A percentile compares a stretch with the other conserved stretches of the same genome.
phyloP scores from a whole-genome alignment of 2,888 invertebrate species.

The Philhelius pedissequus region DNA sequence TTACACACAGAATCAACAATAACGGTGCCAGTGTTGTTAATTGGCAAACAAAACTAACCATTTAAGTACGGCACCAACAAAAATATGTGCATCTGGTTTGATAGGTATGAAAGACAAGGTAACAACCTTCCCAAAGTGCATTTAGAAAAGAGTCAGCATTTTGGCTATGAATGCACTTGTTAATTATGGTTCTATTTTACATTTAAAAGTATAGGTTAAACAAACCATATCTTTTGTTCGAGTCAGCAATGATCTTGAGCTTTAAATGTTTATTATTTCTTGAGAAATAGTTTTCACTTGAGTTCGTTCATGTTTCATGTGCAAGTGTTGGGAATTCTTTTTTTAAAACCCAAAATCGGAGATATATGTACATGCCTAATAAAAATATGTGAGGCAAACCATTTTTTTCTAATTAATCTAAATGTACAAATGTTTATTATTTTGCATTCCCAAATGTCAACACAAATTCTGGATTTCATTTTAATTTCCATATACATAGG shows the following conservation, averaged over 20 bases:
- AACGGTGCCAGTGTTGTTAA: neutral
- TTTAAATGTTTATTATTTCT: neutral
- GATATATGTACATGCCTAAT: too few species aligned
- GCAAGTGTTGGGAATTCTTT: too few species aligned
- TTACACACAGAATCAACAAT: neutral
- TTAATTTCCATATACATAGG: too few species aligned
- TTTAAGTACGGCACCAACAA: neutral
- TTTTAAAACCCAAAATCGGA: too few species aligned
- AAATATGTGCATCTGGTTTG: neutral
- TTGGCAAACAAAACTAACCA: neutral
- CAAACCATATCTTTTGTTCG: neutral
- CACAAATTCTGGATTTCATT: too few species aligned
- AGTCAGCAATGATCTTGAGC: neutral
- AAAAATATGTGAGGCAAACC: too few species aligned
- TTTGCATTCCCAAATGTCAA: too few species aligned
- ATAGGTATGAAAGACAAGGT: neutral
- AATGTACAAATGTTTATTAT: too few species aligned
- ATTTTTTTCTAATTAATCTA: too few species aligned
- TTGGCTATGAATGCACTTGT: constrained; percentile 31
- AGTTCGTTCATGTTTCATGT: neutral
- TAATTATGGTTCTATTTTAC: neutral
- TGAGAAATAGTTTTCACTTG: neutral
- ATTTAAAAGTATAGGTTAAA: neutral
- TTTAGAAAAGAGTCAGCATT: constrained; percentile 20
- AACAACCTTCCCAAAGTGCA: neutral